Percentiles rank a stretch among this genome's conserved stretches.
Conservation (phyloP, 2,113 vertebrate genomes). For the Phrynosoma platyrhinos region DNA sequence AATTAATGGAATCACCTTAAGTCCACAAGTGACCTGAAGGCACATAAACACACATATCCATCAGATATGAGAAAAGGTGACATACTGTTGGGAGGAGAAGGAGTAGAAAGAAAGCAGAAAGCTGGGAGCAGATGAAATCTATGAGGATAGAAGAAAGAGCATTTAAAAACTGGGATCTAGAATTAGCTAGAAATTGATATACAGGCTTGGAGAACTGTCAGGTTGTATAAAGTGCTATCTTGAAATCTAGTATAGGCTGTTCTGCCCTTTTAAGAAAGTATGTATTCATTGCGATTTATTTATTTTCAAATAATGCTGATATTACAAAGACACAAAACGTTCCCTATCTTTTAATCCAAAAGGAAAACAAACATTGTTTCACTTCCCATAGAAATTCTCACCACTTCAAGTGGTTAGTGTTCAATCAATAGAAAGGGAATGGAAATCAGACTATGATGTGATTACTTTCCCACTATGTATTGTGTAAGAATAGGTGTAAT, state of each 20-base stretch:
- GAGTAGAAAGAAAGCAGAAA: too few species aligned
- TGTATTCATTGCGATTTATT: not conserved
- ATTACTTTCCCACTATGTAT: not conserved
- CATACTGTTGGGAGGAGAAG: not conserved
- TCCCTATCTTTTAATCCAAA: not conserved
- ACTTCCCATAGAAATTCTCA: not conserved
- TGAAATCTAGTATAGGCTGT: not conserved
- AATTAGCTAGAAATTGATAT: not conserved
- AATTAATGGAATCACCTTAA: too few species aligned
- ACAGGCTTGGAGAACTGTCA: not conserved
- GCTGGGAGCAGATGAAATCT: too few species aligned
- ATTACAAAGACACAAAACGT: not conserved
- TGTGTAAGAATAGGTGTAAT: conserved; percentile 1
- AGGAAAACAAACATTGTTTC: not conserved
- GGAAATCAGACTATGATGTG: not conserved
- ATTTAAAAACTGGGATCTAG: not conserved
- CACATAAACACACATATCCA: not conserved
- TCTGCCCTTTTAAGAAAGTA: not conserved
- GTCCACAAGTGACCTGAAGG: too few species aligned
- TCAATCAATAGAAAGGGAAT: conserved; percentile 31
- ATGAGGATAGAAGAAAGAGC: too few species aligned
- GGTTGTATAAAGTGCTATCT: not conserved
- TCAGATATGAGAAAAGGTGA: not conserved
- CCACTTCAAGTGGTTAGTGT: not conserved
- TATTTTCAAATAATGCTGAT: not conserved